A percentile compares a stretch with the other conserved stretches of the same genome.
phyloP scores from a whole-genome alignment of 2,888 invertebrate species.

The Eustalomyia histrio region DNA sequence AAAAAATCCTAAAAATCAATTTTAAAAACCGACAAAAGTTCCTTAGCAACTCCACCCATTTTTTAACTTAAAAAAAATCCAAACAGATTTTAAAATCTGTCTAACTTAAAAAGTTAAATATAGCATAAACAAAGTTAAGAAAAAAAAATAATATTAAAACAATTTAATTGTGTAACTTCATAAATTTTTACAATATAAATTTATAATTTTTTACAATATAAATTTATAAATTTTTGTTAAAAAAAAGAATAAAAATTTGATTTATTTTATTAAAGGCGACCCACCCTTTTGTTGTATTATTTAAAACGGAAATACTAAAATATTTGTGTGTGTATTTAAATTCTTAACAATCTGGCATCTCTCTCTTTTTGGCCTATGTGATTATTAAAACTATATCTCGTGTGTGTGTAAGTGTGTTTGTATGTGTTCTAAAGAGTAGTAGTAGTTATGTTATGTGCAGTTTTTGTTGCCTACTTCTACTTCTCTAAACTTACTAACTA shows the following conservation, averaged over 20 bases:
- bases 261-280: constrained; percentile 28
- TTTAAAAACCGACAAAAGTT: constrained; percentile 46
- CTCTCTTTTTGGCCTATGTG: background rate
- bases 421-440: background rate
- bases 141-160: background rate
- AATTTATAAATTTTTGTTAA: too few relatives aligned
- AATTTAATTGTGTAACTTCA: background rate
- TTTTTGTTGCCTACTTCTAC: background rate
- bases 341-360: constrained; percentile 53
- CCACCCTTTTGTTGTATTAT: constrained; percentile 50
- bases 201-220: too few relatives aligned
- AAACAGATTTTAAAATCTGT: constrained; percentile 10
- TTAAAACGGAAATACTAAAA: constrained; percentile 35
- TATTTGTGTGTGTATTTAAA: constrained; percentile 42
- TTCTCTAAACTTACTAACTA: constrained; percentile 12
- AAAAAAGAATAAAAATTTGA: too few relatives aligned
- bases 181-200: too few relatives aligned
- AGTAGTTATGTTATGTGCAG: background rate
- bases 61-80: constrained; percentile 8
- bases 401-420: background rate
- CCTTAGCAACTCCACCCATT: constrained; percentile 63
- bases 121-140: background rate
- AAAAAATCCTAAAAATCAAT: background rate
- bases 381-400: constrained; percentile 6
- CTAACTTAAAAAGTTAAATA: background rate